These are phyloP conservation scores for Psix sp. DNA, from an alignment of 1,140 invertebrate genomes.

Conservation along the genomic window DNA sequence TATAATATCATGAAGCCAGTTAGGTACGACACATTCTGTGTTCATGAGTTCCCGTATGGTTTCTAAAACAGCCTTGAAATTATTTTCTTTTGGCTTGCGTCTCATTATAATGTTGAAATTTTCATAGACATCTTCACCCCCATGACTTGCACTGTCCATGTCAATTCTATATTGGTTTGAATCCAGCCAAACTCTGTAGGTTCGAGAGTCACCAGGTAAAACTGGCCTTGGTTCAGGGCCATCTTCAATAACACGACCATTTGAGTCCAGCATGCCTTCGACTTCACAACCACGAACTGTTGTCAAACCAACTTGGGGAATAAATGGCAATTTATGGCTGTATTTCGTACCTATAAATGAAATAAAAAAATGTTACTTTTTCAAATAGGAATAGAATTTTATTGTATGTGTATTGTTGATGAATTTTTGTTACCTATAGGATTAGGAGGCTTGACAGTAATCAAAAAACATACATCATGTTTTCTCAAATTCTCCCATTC, in stretches of 20 bases:
- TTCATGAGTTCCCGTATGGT: slow-evolving; percentile 99
- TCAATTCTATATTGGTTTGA: slow-evolving; percentile 97
- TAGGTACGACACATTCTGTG: slow-evolving; percentile 98
- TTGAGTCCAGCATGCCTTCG: slow-evolving; percentile 98
- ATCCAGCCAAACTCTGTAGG: slow-evolving; percentile 95
- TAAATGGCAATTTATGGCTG: slow-evolving; percentile 88
- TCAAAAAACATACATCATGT: slow-evolving; percentile 98
- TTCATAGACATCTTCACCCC: slow-evolving; percentile 92
- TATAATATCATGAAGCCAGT: slow-evolving; percentile 98
- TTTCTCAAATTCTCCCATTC: slow-evolving; percentile 98
- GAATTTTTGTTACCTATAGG: slow-evolving; percentile 82
- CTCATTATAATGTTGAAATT: slow-evolving; percentile 98
- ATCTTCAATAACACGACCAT: slow-evolving; percentile 98
- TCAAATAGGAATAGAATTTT: too few relatives aligned
- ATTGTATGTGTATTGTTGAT: too few relatives aligned
- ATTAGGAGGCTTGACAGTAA: slow-evolving; percentile 91
- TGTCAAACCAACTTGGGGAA: slow-evolving; percentile 92
- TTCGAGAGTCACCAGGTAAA: slow-evolving; percentile 91
- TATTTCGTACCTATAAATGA: slow-evolving; percentile 83
- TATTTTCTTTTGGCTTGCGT: slow-evolving; percentile 99
- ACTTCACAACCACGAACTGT: slow-evolving; percentile 98
- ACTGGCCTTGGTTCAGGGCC: slow-evolving; percentile 92
- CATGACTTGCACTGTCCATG: slow-evolving; percentile 88
- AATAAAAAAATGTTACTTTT: neutral
- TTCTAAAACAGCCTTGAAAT: slow-evolving; percentile 99